These are phyloP conservation scores for Drosophila monieri DNA, from an alignment of 2,888 invertebrate species.

Conservation along the genomic window DNA sequence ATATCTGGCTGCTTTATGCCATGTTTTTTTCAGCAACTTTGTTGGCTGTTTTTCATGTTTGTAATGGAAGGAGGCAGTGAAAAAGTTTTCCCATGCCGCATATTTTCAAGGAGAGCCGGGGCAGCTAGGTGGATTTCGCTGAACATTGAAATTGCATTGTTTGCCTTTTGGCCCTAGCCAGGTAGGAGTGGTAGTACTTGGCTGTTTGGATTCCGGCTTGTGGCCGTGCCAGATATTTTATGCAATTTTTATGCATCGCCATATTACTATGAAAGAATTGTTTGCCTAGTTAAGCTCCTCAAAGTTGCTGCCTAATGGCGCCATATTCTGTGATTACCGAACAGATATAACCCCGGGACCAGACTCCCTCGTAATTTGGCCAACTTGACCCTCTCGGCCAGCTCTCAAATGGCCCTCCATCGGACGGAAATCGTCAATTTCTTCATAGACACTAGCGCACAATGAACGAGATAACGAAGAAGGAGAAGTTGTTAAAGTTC, in stretches of 20 bases:
- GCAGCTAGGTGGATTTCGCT: conserved; percentile 6
- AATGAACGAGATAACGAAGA: conserved; percentile 23
- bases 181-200: conserved; percentile 22
- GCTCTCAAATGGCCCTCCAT: conserved; percentile 20
- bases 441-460: conserved; percentile 25
- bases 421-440: conserved; percentile 53
- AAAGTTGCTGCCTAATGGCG: conserved; percentile 63
- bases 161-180: conserved; percentile 68
- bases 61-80: conserved; percentile 66
- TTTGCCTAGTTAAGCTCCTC: conserved; percentile 72
- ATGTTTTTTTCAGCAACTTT: conserved; percentile 66
- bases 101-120: conserved; percentile 4
- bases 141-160: conserved; percentile 66
- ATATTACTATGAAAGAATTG: conserved; percentile 62
- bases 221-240: conserved; percentile 55
- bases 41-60: conserved; percentile 76
- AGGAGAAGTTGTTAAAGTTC: conserved; percentile 39
- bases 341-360: conserved; percentile 14
- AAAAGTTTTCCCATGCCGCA: conserved; percentile 49
- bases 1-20: conserved; percentile 43
- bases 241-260: conserved; percentile 68
- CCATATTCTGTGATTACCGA: conserved; percentile 64
- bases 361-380: conserved; percentile 33
- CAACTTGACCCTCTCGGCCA: conserved; percentile 13
- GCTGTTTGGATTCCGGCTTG: conserved; percentile 76